phyloP scores from a whole-genome alignment of 1,140 invertebrate species.

The Papilio helenus region DNA sequence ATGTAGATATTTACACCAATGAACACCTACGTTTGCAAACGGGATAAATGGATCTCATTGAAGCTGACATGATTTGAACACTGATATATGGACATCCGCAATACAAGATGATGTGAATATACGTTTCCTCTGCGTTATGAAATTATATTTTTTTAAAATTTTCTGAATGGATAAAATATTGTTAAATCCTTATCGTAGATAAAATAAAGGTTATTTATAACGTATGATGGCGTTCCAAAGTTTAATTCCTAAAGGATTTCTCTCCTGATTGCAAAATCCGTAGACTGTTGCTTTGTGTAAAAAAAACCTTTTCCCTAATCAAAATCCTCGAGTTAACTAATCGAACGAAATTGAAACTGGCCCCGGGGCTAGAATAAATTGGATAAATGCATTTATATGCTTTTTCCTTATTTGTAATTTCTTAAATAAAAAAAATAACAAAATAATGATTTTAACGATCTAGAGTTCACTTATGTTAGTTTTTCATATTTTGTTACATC shows the following conservation, averaged over 20 bases:
- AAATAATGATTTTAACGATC: too few species aligned
- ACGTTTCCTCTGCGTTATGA: neutral
- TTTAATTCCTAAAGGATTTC: slow-evolving; percentile 30
- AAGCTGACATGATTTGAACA: neutral
- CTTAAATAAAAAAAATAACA: too few species aligned
- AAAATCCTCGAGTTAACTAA: slow-evolving; percentile 24
- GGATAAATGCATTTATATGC: neutral
- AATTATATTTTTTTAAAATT: neutral
- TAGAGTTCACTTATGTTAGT: too few species aligned
- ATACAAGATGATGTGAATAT: too few species aligned
- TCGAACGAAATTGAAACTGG: slow-evolving; percentile 29
- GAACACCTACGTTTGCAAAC: neutral
- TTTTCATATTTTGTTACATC: too few species aligned
- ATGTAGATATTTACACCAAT: neutral
- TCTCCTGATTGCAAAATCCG: slow-evolving; percentile 31
- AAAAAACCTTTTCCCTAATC: slow-evolving; percentile 33
- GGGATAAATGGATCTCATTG: neutral
- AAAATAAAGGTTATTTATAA: slow-evolving; percentile 2
- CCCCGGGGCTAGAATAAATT: slow-evolving; percentile 5
- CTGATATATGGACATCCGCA: too few species aligned
- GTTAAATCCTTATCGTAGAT: neutral
- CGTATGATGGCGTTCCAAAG: slow-evolving; percentile 15
- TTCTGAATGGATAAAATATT: neutral
- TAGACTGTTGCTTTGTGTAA: slow-evolving; percentile 27
- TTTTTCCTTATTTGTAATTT: neutral